Evolutionary conservation across 2,888 invertebrate species (phyloP).

Genomic region (Rotaria sp.): DNA sequence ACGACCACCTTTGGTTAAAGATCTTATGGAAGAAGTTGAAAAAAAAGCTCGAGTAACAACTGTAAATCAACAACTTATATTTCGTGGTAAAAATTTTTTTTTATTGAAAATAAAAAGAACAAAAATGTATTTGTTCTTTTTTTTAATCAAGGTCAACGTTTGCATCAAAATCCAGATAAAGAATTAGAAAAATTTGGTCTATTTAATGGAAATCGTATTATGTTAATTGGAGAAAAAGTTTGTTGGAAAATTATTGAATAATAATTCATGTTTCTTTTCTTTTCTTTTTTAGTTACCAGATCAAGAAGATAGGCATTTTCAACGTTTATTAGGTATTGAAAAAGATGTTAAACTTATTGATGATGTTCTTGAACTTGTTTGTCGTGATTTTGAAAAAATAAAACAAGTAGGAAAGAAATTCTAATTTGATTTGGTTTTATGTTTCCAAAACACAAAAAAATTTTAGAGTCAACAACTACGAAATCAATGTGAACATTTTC

Average conservation of each 20-base stretch:
- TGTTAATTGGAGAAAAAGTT: conserved; percentile 39
- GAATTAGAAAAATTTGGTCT: conserved; percentile 32
- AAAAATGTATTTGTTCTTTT: neutral
- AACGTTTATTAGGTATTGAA: conserved; percentile 32
- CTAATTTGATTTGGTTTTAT: neutral
- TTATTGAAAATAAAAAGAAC: neutral
- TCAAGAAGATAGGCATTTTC: conserved; percentile 29
- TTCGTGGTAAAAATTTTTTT: conserved; percentile 28
- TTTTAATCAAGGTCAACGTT: conserved; percentile 30
- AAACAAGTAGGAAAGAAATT: neutral
- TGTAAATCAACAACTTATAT: conserved; percentile 32
- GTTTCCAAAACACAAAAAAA: neutral
- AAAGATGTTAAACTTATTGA: conserved; percentile 38
- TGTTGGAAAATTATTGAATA: neutral
- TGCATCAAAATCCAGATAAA: conserved; percentile 30
- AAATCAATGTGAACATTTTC: neutral
- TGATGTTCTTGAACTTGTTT: neutral
- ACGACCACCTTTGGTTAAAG: conserved; percentile 28
- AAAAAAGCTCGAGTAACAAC: conserved; percentile 35
- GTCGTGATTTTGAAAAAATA: conserved; percentile 18
- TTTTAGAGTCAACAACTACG: neutral
- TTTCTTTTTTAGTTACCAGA: neutral
- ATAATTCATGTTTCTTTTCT: neutral
- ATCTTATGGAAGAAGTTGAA: conserved; percentile 33
- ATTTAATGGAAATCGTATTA: conserved; percentile 35